Evolutionary conservation across 2,113 vertebrate genomes (phyloP).

Genomic region (Vulpes ferrilata): DNA sequence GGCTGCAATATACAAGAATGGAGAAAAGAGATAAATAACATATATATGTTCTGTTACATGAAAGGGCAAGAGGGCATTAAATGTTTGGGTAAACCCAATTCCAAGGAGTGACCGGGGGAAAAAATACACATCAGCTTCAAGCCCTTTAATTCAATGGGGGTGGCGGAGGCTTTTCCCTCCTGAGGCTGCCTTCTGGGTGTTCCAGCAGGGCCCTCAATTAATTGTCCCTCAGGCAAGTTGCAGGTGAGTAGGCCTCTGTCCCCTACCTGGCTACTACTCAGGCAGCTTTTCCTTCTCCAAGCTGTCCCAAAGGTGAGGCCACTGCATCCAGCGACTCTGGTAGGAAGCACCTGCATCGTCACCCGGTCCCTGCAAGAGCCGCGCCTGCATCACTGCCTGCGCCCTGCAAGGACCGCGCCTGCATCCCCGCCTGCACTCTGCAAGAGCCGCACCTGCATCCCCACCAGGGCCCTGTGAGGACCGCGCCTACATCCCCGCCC

Average conservation of each 20-base stretch:
- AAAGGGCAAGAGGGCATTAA: background rate
- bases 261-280: background rate
- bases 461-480: too few relatives aligned
- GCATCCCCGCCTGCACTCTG: accelerated
- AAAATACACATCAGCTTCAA: background rate
- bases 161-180: accelerated
- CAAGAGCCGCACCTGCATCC: too few relatives aligned
- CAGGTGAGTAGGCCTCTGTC: background rate
- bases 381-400: too few relatives aligned
- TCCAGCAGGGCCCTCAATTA: background rate
- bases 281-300: accelerated
- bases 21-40: constrained; percentile 32
- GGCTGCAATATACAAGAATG: background rate
- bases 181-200: background rate
- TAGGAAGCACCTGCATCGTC: accelerated
- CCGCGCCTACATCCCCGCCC: too few relatives aligned
- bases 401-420: too few relatives aligned
- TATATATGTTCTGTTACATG: background rate
- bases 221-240: background rate
- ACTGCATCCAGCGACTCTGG: accelerated
- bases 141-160: background rate
- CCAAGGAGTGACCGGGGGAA: background rate
- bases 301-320: background rate
- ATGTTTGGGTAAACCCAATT: background rate
- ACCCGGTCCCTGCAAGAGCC: accelerated